Conservation (phyloP, 2,113 vertebrate genomes). For the Psephotus haematonotus region DNA sequence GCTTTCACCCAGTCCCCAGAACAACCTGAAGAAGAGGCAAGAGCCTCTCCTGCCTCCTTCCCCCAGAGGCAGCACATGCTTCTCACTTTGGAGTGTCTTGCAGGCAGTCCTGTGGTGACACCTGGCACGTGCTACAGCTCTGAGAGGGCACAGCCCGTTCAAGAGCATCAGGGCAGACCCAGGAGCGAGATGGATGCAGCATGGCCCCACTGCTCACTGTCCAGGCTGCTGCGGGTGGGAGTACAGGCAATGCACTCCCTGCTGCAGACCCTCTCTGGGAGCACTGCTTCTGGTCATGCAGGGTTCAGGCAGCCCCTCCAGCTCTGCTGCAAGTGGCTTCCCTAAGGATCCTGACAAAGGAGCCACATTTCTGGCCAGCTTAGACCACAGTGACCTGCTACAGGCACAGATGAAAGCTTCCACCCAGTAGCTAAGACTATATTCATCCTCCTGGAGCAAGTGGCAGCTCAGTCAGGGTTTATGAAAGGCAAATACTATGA, state of each 20-base stretch:
- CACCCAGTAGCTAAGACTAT: neutral
- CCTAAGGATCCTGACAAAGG: neutral
- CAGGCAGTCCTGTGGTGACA: neutral
- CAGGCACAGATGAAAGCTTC: neutral
- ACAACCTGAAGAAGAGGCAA: neutral
- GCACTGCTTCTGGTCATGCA: neutral
- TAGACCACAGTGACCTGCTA: neutral
- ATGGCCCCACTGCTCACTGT: neutral
- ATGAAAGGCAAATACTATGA: neutral
- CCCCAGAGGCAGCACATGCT: accelerated
- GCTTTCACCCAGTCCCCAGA: neutral
- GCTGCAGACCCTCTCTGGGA: neutral
- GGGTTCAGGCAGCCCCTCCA: neutral
- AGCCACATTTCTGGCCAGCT: neutral
- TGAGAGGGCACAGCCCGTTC: neutral
- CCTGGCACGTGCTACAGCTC: accelerated
- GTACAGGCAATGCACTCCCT: neutral
- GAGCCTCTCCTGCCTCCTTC: neutral
- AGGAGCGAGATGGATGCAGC: neutral
- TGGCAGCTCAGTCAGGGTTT: neutral
- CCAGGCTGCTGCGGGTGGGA: neutral
- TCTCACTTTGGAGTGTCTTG: accelerated
- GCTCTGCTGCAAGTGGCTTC: neutral
- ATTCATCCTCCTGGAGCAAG: neutral
- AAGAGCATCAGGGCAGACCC: neutral